Evolutionary conservation across 2,888 invertebrate species (phyloP).

Genomic region (Chrysotoxum bicinctum): DNA sequence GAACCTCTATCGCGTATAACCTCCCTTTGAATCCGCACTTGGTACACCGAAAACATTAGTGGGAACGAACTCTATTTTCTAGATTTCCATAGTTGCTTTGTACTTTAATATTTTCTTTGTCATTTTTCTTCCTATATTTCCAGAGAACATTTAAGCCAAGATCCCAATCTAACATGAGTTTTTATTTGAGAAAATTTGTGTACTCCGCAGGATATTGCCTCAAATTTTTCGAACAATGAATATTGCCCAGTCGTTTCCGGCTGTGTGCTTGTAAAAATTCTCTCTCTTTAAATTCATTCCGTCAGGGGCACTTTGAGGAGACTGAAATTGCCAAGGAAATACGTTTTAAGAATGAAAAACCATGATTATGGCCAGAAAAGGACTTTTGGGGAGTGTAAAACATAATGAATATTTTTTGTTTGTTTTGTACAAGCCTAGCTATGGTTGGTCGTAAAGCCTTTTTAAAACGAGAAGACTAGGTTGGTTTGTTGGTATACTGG

Average conservation of each 20-base stretch:
- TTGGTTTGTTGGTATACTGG: neutral
- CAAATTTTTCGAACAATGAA: slow-evolving; percentile 60
- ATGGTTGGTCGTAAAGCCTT: slow-evolving; percentile 4
- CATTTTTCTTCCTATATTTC: slow-evolving; percentile 6
- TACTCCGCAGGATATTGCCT: slow-evolving; percentile 63
- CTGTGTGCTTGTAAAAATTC: neutral
- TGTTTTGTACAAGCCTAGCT: slow-evolving; percentile 31
- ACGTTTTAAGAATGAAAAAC: slow-evolving; percentile 43
- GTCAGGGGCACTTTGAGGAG: slow-evolving; percentile 49
- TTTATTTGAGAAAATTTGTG: slow-evolving; percentile 65
- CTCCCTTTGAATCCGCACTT: neutral
- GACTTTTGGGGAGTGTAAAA: slow-evolving; percentile 66
- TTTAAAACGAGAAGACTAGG: slow-evolving; percentile 13
- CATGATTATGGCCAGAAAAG: slow-evolving; percentile 58
- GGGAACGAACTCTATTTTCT: neutral
- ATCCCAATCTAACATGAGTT: slow-evolving; percentile 51
- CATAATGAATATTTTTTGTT: slow-evolving; percentile 50
- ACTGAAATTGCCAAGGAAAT: slow-evolving; percentile 57
- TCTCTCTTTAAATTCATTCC: slow-evolving; percentile 38
- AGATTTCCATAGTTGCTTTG: neutral
- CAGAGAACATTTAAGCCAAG: slow-evolving; percentile 40
- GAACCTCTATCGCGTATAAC: no score
- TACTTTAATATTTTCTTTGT: neutral
- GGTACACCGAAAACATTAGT: slow-evolving; percentile 33
- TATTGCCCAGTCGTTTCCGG: slow-evolving; percentile 55